phyloP scores from a whole-genome alignment of 2,797 vertebrate genomes.

The Micromesistius poutassou region DNA sequence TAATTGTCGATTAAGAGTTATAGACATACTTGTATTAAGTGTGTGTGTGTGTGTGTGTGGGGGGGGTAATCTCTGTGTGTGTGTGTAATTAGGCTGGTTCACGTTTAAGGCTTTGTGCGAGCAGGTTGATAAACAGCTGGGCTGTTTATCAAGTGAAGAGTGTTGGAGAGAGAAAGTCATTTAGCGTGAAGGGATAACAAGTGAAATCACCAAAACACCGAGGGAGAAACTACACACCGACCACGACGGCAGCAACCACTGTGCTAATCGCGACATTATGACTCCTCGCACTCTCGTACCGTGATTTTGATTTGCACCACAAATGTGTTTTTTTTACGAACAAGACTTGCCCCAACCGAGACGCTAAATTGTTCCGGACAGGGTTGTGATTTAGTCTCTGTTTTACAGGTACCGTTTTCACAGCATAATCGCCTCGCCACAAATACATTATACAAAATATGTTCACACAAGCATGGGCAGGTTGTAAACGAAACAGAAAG shows the following conservation, averaged over 20 bases:
- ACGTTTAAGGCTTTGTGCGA: background rate
- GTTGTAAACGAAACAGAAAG: background rate
- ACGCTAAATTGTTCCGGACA: background rate
- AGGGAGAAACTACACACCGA: background rate
- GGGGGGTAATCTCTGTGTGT: background rate
- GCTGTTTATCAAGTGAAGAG: background rate
- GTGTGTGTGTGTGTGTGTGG: slow-evolving; percentile 6
- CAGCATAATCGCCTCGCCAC: background rate
- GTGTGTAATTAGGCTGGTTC: background rate
- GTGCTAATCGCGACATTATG: background rate
- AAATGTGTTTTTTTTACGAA: background rate
- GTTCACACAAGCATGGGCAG: background rate
- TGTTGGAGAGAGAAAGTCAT: background rate
- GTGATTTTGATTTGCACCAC: background rate
- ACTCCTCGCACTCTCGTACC: background rate
- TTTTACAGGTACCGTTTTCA: background rate
- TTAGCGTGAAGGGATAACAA: slow-evolving; percentile 7
- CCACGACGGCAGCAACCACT: background rate
- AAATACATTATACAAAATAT: too few species aligned
- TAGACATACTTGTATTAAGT: slow-evolving; percentile 10
- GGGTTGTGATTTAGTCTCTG: background rate
- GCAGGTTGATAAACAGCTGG: slow-evolving; percentile 6
- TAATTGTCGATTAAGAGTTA: slow-evolving; percentile 15
- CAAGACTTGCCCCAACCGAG: background rate
- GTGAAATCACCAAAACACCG: slow-evolving; percentile 12